phyloP scores from a whole-genome alignment of 2,888 invertebrate species.

The Nasonia oneida region DNA sequence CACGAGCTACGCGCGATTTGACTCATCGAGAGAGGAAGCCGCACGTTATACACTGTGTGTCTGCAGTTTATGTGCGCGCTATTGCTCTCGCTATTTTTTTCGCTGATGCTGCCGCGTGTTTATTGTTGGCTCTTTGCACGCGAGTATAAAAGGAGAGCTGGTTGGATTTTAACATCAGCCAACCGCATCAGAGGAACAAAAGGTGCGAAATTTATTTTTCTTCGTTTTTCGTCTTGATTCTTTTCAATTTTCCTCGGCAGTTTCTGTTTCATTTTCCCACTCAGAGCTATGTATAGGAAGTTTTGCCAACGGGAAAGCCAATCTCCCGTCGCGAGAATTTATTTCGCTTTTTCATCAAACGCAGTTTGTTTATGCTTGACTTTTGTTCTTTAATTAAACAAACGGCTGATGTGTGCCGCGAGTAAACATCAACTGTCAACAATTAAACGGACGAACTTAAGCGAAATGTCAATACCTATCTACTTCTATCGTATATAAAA shows the following conservation, averaged over 20 bases:
- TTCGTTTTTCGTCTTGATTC: background rate
- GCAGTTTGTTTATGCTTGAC: background rate
- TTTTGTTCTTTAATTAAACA: background rate
- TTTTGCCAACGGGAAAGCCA: background rate
- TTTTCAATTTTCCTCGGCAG: background rate
- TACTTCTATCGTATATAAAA: too few relatives aligned
- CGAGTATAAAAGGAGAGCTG: constrained; percentile 5
- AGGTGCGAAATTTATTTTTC: constrained; percentile 14
- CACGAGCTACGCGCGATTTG: background rate
- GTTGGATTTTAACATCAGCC: background rate
- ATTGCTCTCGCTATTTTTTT: constrained; percentile 18
- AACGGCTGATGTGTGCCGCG: background rate
- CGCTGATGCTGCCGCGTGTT: background rate
- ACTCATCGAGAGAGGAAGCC: background rate
- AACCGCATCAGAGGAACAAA: background rate
- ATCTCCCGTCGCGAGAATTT: too few relatives aligned
- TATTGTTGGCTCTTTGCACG: background rate
- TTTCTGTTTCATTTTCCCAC: background rate
- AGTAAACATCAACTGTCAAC: background rate
- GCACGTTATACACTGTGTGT: background rate
- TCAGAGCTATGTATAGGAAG: background rate
- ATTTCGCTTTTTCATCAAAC: background rate
- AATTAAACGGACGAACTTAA: background rate
- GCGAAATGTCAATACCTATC: too few relatives aligned
- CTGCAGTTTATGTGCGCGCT: background rate